Percentiles rank a stretch among this genome's conserved stretches.
phyloP scores from a whole-genome alignment of 2,888 invertebrate genomes.

The Notocelia uddmanniana region DNA sequence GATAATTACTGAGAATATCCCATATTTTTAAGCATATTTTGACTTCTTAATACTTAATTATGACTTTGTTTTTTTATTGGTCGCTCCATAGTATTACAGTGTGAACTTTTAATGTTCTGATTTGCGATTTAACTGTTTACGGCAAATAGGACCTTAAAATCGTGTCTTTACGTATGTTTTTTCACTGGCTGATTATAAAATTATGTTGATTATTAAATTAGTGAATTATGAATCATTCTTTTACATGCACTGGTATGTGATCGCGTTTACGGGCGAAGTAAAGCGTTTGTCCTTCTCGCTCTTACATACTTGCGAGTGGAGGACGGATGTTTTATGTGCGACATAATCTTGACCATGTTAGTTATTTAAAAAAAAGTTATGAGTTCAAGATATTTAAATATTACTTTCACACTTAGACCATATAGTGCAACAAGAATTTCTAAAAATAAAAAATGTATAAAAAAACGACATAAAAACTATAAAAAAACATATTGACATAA shows the following conservation, averaged over 20 bases:
- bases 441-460: not conserved
- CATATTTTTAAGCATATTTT: constrained; percentile 11
- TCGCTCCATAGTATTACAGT: constrained; percentile 19
- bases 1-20: not conserved
- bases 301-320: not conserved
- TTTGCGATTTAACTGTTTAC: constrained; percentile 8
- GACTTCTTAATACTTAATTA: constrained; percentile 40
- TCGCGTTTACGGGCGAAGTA: not conserved
- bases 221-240: constrained; percentile 11
- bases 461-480: constrained; percentile 13
- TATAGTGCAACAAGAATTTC: constrained; percentile 7
- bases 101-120: constrained; percentile 7
- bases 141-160: not conserved
- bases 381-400: not conserved
- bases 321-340: not conserved
- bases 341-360: not conserved
- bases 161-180: not conserved
- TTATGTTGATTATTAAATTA: constrained; percentile 15
- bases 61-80: constrained; percentile 3
- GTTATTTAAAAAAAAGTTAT: not conserved
- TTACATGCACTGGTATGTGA: not conserved
- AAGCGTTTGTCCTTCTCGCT: not conserved
- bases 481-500: constrained; percentile 30
- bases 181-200: not conserved
- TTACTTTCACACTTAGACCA: not conserved